These are phyloP conservation scores for Mesoligia furuncula DNA, from an alignment of 2,888 invertebrate genomes.

Conservation along the genomic window DNA sequence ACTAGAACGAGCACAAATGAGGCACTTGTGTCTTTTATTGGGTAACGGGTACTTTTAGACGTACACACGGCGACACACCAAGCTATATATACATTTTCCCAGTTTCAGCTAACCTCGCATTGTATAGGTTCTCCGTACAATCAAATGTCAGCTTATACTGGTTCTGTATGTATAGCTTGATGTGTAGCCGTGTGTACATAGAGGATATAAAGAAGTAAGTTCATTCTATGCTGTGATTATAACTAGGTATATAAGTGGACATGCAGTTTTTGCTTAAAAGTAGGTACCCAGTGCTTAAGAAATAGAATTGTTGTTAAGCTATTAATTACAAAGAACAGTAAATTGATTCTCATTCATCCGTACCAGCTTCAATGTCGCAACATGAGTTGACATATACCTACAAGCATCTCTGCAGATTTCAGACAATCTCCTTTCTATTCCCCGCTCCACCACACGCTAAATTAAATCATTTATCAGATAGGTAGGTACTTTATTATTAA, in stretches of 20 bases:
- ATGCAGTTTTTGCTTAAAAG: background rate
- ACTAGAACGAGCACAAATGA: background rate
- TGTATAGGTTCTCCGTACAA: no score
- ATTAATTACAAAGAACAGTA: background rate
- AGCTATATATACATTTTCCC: no score
- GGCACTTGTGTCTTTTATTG: background rate
- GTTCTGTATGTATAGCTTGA: no score
- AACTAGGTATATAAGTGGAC: background rate
- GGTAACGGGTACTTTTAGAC: background rate
- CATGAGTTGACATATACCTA: slow-evolving; percentile 11
- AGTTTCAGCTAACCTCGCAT: no score
- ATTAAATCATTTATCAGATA: slow-evolving; percentile 50
- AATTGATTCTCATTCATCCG: slow-evolving; percentile 19
- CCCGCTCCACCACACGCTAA: background rate
- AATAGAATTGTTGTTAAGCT: background rate
- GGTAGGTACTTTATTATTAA: slow-evolving; percentile 33
- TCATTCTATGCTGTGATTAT: background rate
- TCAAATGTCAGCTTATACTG: no score
- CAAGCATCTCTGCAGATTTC: slow-evolving; percentile 1
- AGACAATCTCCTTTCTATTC: slow-evolving; percentile 27
- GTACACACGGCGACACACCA: no score
- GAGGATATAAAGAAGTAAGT: no score
- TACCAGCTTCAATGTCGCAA: slow-evolving; percentile 13
- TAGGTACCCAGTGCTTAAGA: background rate
- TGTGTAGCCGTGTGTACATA: no score